phyloP scores from a whole-genome alignment of 2,888 invertebrate genomes.

The Rhamphomyia laevipes region DNA sequence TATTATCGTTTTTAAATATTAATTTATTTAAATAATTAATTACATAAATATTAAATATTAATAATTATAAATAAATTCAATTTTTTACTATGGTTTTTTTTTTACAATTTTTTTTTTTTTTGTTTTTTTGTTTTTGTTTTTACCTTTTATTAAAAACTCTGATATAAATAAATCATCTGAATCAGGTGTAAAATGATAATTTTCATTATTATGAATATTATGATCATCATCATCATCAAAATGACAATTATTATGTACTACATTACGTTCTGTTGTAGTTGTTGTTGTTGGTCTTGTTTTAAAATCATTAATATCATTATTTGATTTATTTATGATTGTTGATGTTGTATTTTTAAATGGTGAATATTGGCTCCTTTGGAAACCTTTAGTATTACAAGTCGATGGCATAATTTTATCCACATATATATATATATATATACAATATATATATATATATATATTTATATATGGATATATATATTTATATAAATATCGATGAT shows the following conservation, averaged over 20 bases:
- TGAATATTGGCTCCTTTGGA: conserved; percentile 9
- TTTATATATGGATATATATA: no score
- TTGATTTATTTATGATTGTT: background rate
- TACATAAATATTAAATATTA: no score
- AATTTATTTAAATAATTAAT: no score
- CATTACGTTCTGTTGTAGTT: background rate
- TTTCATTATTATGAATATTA: background rate
- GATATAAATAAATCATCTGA: conserved; percentile 7
- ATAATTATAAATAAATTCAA: no score
- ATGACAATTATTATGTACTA: background rate
- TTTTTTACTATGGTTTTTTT: no score
- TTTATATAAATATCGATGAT: no score
- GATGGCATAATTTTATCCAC: conserved; percentile 7
- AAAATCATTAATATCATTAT: background rate
- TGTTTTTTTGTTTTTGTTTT: no score
- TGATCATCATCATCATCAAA: background rate
- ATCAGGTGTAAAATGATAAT: background rate
- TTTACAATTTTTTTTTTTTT: no score
- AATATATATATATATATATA: no score
- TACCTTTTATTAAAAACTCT: conserved; percentile 8
- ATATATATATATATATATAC: no score
- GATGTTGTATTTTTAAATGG: background rate
- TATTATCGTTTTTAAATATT: no score
- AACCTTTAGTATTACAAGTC: conserved; percentile 10
- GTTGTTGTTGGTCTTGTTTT: background rate